A percentile compares a stretch with the other conserved stretches of the same genome.
Conservation (phyloP, 2,888 invertebrate genomes). For the Calliphora vomitoria region DNA sequence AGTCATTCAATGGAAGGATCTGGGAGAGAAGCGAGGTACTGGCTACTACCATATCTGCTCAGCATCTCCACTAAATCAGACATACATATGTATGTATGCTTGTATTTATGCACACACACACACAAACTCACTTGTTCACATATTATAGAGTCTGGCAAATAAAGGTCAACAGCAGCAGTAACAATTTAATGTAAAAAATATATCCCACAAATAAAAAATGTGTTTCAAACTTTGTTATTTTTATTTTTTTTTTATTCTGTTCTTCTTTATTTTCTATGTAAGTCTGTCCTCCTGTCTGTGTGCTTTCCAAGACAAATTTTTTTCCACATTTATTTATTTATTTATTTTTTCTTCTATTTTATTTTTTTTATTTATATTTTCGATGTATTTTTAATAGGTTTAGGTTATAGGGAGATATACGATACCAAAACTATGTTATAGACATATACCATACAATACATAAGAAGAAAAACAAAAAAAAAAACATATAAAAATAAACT, state of each 20-base stretch:
- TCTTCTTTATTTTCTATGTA: slow-evolving; percentile 26
- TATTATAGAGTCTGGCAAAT: slow-evolving; percentile 76
- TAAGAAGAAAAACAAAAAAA: not conserved
- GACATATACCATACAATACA: slow-evolving; percentile 25
- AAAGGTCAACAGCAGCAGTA: slow-evolving; percentile 82
- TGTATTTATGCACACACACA: not conserved
- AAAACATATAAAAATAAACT: slow-evolving; percentile 21
- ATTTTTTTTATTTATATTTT: slow-evolving; percentile 68
- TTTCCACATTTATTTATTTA: slow-evolving; percentile 63
- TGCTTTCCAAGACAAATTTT: slow-evolving; percentile 68
- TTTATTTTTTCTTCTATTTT: slow-evolving; percentile 56
- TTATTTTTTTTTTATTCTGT: slow-evolving; percentile 71
- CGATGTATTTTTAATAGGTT: slow-evolving; percentile 72
- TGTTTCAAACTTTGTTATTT: slow-evolving; percentile 74
- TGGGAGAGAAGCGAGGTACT: slow-evolving; percentile 7
- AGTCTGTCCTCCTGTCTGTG: slow-evolving; percentile 65
- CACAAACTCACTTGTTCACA: slow-evolving; percentile 20
- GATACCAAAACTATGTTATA: slow-evolving; percentile 61
- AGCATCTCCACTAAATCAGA: slow-evolving; percentile 5
- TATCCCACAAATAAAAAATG: slow-evolving; percentile 74
- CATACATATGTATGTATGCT: slow-evolving; percentile 9
- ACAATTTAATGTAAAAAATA: slow-evolving; percentile 78
- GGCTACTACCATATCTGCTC: slow-evolving; percentile 17
- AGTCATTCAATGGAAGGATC: slow-evolving; percentile 62
- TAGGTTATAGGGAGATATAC: slow-evolving; percentile 71